Conservation (phyloP, 2,888 invertebrate genomes). For the Acleris emargana region DNA sequence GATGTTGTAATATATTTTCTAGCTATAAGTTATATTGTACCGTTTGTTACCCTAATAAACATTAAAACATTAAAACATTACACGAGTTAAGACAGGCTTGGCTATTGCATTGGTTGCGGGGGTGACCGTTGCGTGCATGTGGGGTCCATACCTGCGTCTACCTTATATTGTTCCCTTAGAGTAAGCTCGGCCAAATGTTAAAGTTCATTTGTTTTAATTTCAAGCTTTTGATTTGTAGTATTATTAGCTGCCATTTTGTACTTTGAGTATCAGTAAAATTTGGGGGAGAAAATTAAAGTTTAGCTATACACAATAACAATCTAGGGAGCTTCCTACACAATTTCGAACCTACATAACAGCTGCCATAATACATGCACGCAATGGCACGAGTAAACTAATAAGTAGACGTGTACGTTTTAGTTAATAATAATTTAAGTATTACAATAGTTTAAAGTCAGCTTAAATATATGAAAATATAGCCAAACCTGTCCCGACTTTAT, state of each 20-base stretch:
- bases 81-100: slow-evolving; percentile 53
- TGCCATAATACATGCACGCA: slow-evolving; percentile 69
- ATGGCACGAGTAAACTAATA: slow-evolving; percentile 45
- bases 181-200: slow-evolving; percentile 76
- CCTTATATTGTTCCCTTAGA: slow-evolving; percentile 79
- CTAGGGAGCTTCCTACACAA: slow-evolving; percentile 50
- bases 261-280: slow-evolving; percentile 43
- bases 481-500: slow-evolving; percentile 50
- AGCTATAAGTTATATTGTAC: no score
- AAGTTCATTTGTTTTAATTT: slow-evolving; percentile 50
- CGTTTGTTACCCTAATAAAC: no score
- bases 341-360: slow-evolving; percentile 63
- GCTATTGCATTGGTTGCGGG: slow-evolving; percentile 24
- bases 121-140: slow-evolving; percentile 60
- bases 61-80: no score
- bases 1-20: no score
- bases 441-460: slow-evolving; percentile 38
- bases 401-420: slow-evolving; percentile 38
- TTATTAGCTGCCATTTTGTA: slow-evolving; percentile 76
- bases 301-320: slow-evolving; percentile 23
- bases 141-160: slow-evolving; percentile 56
- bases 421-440: slow-evolving; percentile 18
- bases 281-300: slow-evolving; percentile 7
- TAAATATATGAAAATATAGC: slow-evolving; percentile 35
- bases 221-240: slow-evolving; percentile 52